These are phyloP conservation scores for Pharmacophagus antenor DNA, from an alignment of 2,888 invertebrate genomes.

Conservation along the genomic window DNA sequence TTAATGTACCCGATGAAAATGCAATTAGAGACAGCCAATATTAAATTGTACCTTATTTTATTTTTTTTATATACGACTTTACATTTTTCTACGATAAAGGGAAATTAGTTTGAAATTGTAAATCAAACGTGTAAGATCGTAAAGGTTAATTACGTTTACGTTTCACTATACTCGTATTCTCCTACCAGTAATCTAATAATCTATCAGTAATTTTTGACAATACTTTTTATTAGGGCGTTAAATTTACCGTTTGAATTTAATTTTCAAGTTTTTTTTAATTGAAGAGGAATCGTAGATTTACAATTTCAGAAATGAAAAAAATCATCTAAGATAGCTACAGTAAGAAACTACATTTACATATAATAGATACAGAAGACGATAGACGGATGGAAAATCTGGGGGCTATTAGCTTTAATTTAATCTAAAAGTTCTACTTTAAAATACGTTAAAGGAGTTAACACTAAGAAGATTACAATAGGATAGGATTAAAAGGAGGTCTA, in stretches of 20 bases:
- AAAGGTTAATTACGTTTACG: neutral
- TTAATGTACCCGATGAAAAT: too few species aligned
- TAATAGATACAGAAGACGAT: slow-evolving; percentile 75
- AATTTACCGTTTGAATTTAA: too few species aligned
- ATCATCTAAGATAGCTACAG: slow-evolving; percentile 66
- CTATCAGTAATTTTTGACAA: neutral
- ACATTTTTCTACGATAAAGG: slow-evolving; percentile 12
- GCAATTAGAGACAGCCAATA: too few species aligned
- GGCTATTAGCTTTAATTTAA: slow-evolving; percentile 72
- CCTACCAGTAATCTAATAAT: too few species aligned
- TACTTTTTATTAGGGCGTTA: neutral
- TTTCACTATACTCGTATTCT: too few species aligned
- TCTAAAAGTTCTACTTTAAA: slow-evolving; percentile 47
- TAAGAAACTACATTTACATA: slow-evolving; percentile 70
- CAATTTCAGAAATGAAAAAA: slow-evolving; percentile 42
- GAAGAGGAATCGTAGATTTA: slow-evolving; percentile 22
- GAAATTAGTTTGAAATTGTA: slow-evolving; percentile 21
- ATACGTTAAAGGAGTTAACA: slow-evolving; percentile 45
- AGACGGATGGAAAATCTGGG: slow-evolving; percentile 82
- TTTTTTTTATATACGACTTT: too few species aligned
- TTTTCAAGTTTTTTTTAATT: neutral
- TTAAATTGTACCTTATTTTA: too few species aligned
- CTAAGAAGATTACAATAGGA: slow-evolving; percentile 35
- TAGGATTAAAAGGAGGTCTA: slow-evolving; percentile 38
- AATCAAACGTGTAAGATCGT: slow-evolving; percentile 2